Evolutionary conservation across 2,888 invertebrate genomes (phyloP).

Genomic region (Eupeodes luniger): DNA sequence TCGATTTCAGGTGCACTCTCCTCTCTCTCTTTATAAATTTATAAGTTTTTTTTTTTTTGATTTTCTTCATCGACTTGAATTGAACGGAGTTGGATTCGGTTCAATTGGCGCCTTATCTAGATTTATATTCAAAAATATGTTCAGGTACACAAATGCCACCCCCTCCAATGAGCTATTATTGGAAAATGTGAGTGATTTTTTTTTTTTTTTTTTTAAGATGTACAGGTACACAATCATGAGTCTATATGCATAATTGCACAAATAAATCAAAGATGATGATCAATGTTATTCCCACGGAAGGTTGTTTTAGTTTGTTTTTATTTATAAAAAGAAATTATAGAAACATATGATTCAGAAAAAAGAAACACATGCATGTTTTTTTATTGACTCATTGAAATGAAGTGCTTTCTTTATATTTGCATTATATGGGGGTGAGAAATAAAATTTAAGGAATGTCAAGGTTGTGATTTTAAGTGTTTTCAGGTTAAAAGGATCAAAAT

Average conservation of each 20-base stretch:
- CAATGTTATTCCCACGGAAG: background rate
- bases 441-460: background rate
- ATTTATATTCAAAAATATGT: background rate
- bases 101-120: slow-evolving; percentile 32
- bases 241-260: slow-evolving; percentile 12
- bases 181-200: slow-evolving; percentile 5
- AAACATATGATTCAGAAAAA: background rate
- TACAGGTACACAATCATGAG: background rate
- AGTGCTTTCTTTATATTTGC: background rate
- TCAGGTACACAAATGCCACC: background rate
- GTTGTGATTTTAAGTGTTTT: background rate
- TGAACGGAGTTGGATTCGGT: slow-evolving; percentile 18
- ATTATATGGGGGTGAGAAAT: background rate
- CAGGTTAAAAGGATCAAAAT: background rate
- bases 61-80: slow-evolving; percentile 22
- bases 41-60: slow-evolving; percentile 17
- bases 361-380: background rate
- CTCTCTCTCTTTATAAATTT: slow-evolving; percentile 29
- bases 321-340: background rate
- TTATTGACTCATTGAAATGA: background rate
- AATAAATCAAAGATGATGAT: slow-evolving; percentile 18
- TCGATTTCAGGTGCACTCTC: slow-evolving; percentile 66
- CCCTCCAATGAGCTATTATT: background rate
- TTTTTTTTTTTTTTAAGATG: background rate
- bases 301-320: background rate